Conservation (phyloP, 2,113 vertebrate genomes). For the Takifugu flavidus region DNA sequence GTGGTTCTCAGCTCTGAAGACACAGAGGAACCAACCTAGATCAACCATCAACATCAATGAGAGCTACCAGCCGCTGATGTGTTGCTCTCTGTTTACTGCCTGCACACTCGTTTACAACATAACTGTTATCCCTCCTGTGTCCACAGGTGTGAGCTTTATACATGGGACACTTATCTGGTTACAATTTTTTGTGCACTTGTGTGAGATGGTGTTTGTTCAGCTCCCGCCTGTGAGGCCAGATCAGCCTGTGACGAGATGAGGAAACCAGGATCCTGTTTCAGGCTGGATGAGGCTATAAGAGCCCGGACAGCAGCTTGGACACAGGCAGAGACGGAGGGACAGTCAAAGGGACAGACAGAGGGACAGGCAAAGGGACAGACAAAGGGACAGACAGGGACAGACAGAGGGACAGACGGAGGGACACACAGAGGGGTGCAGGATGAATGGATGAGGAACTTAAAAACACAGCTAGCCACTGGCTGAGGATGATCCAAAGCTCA, state of each 20-base stretch:
- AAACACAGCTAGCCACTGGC: neutral
- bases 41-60: neutral
- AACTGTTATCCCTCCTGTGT: too few relatives aligned
- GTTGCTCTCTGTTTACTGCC: neutral
- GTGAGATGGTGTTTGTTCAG: slow-evolving; percentile 19
- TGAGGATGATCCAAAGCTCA: neutral
- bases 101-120: neutral
- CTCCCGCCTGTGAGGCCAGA: slow-evolving; percentile 65
- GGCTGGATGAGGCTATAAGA: slow-evolving; percentile 78
- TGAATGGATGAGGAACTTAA: neutral
- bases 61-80: slow-evolving; percentile 1
- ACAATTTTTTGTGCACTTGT: neutral
- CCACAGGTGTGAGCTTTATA: neutral
- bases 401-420: neutral
- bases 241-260: slow-evolving; percentile 61
- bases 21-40: slow-evolving; percentile 2
- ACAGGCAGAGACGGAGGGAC: slow-evolving; percentile 22
- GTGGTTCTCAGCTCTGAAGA: slow-evolving; percentile 21
- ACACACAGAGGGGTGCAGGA: neutral
- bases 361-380: slow-evolving; percentile 10
- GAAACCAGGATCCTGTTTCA: slow-evolving; percentile 85
- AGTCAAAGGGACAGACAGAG: slow-evolving; percentile 15
- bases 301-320: slow-evolving; percentile 5
- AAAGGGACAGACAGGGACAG: slow-evolving; percentile 15
- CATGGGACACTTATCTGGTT: neutral